Percentiles rank a stretch among this genome's conserved stretches.
Conservation (phyloP, 2,113 vertebrate genomes). For the Cyanoderma ruficeps region DNA sequence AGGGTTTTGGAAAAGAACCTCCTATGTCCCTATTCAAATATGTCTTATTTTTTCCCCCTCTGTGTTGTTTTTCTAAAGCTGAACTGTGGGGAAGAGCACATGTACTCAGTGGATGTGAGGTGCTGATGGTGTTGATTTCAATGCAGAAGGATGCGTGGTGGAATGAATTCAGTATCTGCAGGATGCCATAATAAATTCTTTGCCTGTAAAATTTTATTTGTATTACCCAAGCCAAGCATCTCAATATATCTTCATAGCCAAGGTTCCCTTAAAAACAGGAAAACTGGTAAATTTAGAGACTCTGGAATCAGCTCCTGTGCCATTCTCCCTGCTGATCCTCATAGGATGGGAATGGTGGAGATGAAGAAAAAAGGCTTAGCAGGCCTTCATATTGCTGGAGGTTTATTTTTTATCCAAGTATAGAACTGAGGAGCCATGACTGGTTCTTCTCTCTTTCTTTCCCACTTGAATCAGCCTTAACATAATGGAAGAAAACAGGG, state of each 20-base stretch:
- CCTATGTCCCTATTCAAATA: not conserved
- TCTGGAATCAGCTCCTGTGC: not conserved
- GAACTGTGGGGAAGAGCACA: not conserved
- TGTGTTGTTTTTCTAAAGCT: not conserved
- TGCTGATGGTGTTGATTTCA: not conserved
- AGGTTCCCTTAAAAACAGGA: not conserved
- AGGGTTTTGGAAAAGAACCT: not conserved
- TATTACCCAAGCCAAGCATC: not conserved
- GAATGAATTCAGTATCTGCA: not conserved
- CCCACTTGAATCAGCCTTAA: not conserved
- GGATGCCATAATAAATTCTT: not conserved
- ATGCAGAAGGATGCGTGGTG: rapidly evolving
- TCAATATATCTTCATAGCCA: not conserved
- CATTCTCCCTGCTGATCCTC: not conserved
- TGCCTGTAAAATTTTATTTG: not conserved
- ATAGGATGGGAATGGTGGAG: not conserved
- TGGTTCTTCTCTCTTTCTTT: not conserved
- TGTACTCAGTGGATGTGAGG: not conserved
- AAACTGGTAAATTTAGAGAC: not conserved
- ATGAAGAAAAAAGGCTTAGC: not conserved
- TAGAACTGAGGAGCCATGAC: not conserved
- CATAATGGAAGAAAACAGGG: rapidly evolving
- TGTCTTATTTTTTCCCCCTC: not conserved
- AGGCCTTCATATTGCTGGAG: not conserved
- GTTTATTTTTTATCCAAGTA: not conserved